phyloP scores from a whole-genome alignment of 2,888 invertebrate genomes.

The Amblyjoppa proteus region DNA sequence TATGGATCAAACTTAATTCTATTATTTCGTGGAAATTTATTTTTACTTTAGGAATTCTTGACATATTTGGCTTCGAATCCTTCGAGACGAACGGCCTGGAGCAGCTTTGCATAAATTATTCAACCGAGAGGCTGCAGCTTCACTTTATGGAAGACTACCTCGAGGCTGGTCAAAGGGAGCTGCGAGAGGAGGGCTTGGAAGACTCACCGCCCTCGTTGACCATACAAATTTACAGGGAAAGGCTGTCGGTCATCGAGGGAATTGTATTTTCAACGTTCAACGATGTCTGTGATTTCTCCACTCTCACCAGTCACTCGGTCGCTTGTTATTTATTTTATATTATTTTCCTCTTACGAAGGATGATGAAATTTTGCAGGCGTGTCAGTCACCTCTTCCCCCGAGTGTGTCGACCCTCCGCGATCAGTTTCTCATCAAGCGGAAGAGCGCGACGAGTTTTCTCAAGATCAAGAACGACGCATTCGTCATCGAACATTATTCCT shows the following conservation, averaged over 20 bases:
- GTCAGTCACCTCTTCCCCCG: conserved; percentile 70
- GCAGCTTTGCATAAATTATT: conserved; percentile 82
- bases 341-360: conserved; percentile 9
- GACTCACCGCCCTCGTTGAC: conserved; percentile 70
- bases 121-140: conserved; percentile 82
- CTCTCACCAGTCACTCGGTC: background rate
- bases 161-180: conserved; percentile 74
- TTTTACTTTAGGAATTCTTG: conserved; percentile 78
- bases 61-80: conserved; percentile 83
- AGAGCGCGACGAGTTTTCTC: conserved; percentile 44
- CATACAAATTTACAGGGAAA: conserved; percentile 76
- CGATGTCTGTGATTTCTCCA: conserved; percentile 76
- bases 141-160: conserved; percentile 81
- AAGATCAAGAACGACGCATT: conserved; percentile 75
- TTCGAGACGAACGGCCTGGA: conserved; percentile 80
- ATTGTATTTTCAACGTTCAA: conserved; percentile 82
- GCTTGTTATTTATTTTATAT: background rate
- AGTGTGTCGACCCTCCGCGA: conserved; percentile 58
- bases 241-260: conserved; percentile 77
- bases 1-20: background rate
- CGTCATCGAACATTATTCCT: conserved; percentile 83
- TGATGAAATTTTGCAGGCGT: conserved; percentile 69
- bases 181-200: conserved; percentile 78
- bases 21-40: conserved; percentile 9
- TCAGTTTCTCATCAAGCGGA: conserved; percentile 56